Evolutionary conservation across 1,140 invertebrate genomes (phyloP).

Genomic region (Ganaspis sp.): DNA sequence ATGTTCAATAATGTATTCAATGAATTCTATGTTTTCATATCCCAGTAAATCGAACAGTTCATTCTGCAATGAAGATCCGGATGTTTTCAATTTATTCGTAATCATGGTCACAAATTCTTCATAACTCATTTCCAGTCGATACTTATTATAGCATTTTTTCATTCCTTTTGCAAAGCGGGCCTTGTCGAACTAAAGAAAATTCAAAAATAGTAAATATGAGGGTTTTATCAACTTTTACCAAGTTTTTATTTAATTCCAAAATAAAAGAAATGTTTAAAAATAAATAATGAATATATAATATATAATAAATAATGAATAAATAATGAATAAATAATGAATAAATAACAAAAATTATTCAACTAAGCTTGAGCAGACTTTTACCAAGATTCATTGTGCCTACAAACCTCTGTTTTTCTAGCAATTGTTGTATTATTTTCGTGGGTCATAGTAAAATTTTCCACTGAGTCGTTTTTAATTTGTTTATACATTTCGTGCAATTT

Average conservation of each 20-base stretch:
- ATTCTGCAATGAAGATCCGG: constrained; percentile 87
- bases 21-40: constrained; percentile 91
- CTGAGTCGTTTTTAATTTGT: constrained; percentile 44
- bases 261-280: too few relatives aligned
- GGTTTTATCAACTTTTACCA: too few relatives aligned
- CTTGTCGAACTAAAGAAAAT: constrained; percentile 77
- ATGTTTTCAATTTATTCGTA: constrained; percentile 79
- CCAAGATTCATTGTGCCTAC: constrained; percentile 50
- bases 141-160: constrained; percentile 74
- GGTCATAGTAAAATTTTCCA: constrained; percentile 62
- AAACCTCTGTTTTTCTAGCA: constrained; percentile 69
- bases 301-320: too few relatives aligned
- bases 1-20: constrained; percentile 86
- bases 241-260: too few relatives aligned
- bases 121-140: constrained; percentile 74
- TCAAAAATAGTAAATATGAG: constrained; percentile 51
- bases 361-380: too few relatives aligned
- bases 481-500: constrained; percentile 60
- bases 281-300: constrained; percentile 51
- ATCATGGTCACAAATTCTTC: constrained; percentile 80
- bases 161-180: constrained; percentile 78
- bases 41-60: constrained; percentile 93
- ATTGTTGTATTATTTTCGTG: constrained; percentile 46
- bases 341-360: too few relatives aligned
- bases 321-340: too few relatives aligned